Evolutionary conservation across 2,113 vertebrate genomes (phyloP).

Genomic region (Oreochromis spilurus): DNA sequence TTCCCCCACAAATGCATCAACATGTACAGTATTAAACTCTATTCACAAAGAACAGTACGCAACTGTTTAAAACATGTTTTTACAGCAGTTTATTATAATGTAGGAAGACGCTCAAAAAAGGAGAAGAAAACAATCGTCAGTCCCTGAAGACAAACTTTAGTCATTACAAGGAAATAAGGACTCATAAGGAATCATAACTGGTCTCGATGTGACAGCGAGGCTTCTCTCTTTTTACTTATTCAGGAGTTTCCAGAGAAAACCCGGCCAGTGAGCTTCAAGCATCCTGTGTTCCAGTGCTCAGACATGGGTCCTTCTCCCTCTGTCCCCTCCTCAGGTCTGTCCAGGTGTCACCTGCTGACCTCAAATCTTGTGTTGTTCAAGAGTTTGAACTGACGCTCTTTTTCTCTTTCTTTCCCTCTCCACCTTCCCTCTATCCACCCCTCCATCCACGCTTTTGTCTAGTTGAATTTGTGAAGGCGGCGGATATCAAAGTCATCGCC

Average conservation of each 20-base stretch:
- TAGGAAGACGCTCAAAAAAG: neutral
- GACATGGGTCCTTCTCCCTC: constrained; percentile 74
- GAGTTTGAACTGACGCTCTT: neutral
- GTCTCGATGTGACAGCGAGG: neutral
- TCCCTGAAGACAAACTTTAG: neutral
- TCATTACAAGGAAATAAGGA: neutral
- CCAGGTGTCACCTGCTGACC: neutral
- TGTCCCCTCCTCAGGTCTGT: constrained; percentile 73
- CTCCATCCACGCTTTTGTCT: neutral
- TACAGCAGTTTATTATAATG: neutral
- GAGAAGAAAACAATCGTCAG: neutral
- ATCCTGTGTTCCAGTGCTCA: constrained; percentile 65
- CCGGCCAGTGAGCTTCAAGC: constrained; percentile 56
- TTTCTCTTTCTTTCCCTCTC: neutral
- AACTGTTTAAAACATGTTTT: neutral
- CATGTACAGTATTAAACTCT: neutral
- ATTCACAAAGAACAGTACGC: neutral
- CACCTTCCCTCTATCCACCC: neutral
- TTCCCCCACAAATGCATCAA: neutral
- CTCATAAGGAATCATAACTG: neutral
- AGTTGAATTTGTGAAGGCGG: constrained; percentile 86
- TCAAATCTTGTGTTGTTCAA: neutral
- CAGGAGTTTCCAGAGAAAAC: constrained; percentile 75
- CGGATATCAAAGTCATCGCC: constrained; percentile 85
- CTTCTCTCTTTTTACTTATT: neutral